Base-by-base conservation (phyloP, 1,140 invertebrate genomes). In the Macrotrachela quadricornifera region DNA sequence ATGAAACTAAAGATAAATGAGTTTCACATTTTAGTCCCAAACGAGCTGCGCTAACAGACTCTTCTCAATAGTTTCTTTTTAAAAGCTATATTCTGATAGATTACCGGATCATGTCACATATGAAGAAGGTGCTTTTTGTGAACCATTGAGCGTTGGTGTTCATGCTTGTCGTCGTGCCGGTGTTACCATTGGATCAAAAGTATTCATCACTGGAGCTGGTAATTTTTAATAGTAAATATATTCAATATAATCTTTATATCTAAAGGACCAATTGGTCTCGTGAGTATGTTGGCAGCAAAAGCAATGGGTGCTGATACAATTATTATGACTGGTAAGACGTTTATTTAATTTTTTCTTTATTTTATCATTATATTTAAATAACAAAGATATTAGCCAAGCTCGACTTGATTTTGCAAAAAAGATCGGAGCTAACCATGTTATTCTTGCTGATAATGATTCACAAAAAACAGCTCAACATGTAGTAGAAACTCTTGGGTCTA, bases 61-160 rank as follows among this genome's bases (percentile, higher is more conserved):
- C n/a, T n/a, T n/a, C n/a, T n/a, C n/a, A n/a, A n/a, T n/a, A 16
- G 9, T 50, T 14, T 50, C 30, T 50, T 14, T 17, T 41, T 46
- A 21, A 18, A 39, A 15, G 39, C 1, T 3, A 13, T n/a, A 42
- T 43, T 10, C 40, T 8, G 14, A 43, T 57, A 87, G 86, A 67
- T 68, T 96, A 21, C 87, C 90, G 0, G 80, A 87, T 59, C 74
- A 88, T 69, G 79, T 95, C 10, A 75, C 75, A 15, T 76, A 86
- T 63, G 87, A 92, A 66, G 90, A 96, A 71, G 90, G 85, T 16
- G 88, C 88, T 0, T 62, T 95, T 2, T 65, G 92, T 47, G 90
- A 96, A 64, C 90, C 90, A 0, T 66, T 96, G 10, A 80, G 85
- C 0, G 86, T 94, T 21, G 88, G 79, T 10, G 83, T 94, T 0